Evolutionary conservation across 2,797 vertebrate species (phyloP).

Genomic region (Schizothorax lantsangensis): DNA sequence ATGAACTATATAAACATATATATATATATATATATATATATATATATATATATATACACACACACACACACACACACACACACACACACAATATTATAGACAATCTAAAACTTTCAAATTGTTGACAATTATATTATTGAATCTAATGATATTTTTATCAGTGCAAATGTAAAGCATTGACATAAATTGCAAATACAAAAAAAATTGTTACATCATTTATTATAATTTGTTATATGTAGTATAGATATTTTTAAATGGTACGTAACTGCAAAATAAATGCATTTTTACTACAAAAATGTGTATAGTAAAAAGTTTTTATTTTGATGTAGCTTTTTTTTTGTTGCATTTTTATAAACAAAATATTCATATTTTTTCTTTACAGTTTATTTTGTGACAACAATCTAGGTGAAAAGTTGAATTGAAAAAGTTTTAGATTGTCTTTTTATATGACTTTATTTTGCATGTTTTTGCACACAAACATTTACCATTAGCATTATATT

Average conservation of each 20-base stretch:
- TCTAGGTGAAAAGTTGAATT: neutral
- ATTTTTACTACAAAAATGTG: neutral
- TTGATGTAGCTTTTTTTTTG: neutral
- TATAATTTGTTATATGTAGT: neutral
- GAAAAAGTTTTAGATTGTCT: neutral
- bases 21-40: no score
- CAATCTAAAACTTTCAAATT: neutral
- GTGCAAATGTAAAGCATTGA: neutral
- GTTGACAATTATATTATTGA: no score
- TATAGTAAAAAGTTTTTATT: neutral
- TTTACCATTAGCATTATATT: neutral
- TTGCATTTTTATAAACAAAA: neutral
- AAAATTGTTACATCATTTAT: neutral
- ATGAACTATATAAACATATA: no score
- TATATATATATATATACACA: no score
- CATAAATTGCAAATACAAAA: neutral
- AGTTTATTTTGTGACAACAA: neutral
- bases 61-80: no score
- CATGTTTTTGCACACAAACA: neutral
- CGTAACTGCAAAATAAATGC: neutral
- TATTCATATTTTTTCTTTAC: neutral
- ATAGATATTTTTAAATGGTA: neutral
- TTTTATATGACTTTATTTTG: neutral
- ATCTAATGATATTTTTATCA: neutral
- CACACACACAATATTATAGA: no score